A percentile compares a stretch with the other conserved stretches of the same genome.
phyloP scores from a whole-genome alignment of 1,140 invertebrate genomes.

The Cyclargus thomasi region DNA sequence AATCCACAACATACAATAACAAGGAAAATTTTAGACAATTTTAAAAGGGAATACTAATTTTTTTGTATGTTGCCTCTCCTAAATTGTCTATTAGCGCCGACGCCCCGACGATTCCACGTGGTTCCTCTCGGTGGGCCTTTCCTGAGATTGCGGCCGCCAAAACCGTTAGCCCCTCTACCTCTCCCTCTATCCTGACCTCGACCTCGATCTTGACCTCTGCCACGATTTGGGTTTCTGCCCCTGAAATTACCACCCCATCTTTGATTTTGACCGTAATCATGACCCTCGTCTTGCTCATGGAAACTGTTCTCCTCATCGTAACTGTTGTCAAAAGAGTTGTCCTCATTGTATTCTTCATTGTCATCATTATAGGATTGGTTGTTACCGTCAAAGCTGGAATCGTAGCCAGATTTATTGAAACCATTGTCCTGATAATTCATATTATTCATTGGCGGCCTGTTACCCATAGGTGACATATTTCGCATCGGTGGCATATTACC shows the following conservation, averaged over 20 bases:
- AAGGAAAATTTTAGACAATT: constrained; percentile 32
- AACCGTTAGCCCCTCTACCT: constrained; percentile 47
- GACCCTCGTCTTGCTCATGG: constrained; percentile 51
- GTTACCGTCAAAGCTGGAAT: constrained; percentile 44
- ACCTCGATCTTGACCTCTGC: constrained; percentile 36
- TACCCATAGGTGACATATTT: constrained; percentile 39
- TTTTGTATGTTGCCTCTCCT: constrained; percentile 57
- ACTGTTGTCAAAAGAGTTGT: constrained; percentile 54
- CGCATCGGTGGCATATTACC: constrained; percentile 40
- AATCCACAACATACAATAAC: constrained; percentile 38
- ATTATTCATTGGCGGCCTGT: constrained; percentile 39
- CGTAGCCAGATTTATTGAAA: constrained; percentile 54
- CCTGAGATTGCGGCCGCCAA: constrained; percentile 42
- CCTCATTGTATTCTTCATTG: constrained; percentile 57
- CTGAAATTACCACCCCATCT: constrained; percentile 54
- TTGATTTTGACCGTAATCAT: constrained; percentile 49
- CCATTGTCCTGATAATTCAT: constrained; percentile 55
- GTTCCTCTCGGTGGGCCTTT: constrained; percentile 41
- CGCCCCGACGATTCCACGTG: constrained; percentile 44
- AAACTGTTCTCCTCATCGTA: constrained; percentile 54
- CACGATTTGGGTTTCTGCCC: constrained; percentile 39
- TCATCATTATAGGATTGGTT: constrained; percentile 55
- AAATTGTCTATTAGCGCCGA: constrained; percentile 46
- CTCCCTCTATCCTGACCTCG: constrained; percentile 40
- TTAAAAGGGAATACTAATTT: constrained; percentile 35